Conservation (phyloP, 1,140 invertebrate species). For the Steinernema khuongi region DNA sequence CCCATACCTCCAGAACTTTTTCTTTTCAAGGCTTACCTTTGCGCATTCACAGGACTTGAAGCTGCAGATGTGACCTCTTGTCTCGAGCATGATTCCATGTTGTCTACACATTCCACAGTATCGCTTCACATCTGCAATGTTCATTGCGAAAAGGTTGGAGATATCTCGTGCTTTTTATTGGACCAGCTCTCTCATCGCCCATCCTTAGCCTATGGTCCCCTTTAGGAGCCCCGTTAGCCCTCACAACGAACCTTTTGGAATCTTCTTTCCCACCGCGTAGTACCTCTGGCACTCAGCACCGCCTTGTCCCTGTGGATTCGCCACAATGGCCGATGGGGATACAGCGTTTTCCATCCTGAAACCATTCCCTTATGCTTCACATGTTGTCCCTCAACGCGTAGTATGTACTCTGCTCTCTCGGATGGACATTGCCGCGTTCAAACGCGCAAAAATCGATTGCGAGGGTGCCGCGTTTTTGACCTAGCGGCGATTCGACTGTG, state of each 20-base stretch:
- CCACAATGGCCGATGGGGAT: background rate
- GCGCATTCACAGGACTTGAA: constrained; percentile 50
- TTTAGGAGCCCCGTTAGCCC: background rate
- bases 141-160: background rate
- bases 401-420: no score
- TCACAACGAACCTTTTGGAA: constrained; percentile 32
- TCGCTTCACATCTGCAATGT: constrained; percentile 50
- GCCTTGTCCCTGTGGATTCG: background rate
- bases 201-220: no score
- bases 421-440: background rate
- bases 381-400: no score
- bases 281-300: constrained; percentile 23
- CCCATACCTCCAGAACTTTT: constrained; percentile 44
- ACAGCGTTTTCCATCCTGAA: background rate
- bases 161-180: background rate
- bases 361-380: no score
- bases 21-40: no score
- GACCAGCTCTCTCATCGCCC: no score
- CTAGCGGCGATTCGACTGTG: no score
- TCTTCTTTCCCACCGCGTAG: constrained; percentile 29
- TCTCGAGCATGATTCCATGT: constrained; percentile 51
- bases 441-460: background rate
- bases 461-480: background rate
- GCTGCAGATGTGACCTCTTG: constrained; percentile 47
- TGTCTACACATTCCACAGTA: constrained; percentile 56